Conservation (phyloP, 2,113 vertebrate species). For the Tinamus guttatus region DNA sequence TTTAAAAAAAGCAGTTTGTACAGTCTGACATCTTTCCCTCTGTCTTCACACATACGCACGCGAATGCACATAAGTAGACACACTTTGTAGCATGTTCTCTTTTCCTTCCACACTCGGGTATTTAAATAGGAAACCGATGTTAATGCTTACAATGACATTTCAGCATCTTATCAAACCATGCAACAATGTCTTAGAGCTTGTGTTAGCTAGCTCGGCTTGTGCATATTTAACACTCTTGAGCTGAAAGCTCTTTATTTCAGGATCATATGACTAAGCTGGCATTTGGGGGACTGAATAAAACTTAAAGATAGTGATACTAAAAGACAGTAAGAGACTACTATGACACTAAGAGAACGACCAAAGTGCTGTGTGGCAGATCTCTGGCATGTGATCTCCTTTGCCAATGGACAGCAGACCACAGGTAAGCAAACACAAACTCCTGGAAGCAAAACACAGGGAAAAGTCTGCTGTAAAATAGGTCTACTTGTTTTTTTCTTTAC, state of each 20-base stretch:
- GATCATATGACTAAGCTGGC: slow-evolving; percentile 5
- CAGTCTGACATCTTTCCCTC: neutral
- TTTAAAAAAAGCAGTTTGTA: neutral
- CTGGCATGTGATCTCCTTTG: slow-evolving; percentile 33
- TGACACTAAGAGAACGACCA: neutral
- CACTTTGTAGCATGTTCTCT: neutral
- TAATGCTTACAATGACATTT: slow-evolving; percentile 30
- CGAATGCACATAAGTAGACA: neutral
- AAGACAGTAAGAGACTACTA: neutral
- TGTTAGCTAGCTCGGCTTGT: neutral
- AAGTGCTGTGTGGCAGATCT: neutral
- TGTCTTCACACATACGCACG: neutral
- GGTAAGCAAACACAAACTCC: slow-evolving; percentile 23
- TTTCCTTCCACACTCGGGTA: neutral
- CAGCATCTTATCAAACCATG: slow-evolving; percentile 13
- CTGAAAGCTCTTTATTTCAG: slow-evolving; percentile 59
- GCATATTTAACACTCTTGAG: slow-evolving; percentile 19
- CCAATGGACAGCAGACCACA: neutral
- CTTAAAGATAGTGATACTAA: slow-evolving; percentile 25
- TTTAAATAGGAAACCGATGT: slow-evolving; percentile 18
- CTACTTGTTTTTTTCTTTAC: slow-evolving; percentile 14
- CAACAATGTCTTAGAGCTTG: neutral
- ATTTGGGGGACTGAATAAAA: slow-evolving; percentile 53
- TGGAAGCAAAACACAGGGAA: neutral
- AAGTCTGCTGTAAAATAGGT: slow-evolving; percentile 43